Conservation (phyloP, 2,113 vertebrate species). For the Dryoscopus gambensis region DNA sequence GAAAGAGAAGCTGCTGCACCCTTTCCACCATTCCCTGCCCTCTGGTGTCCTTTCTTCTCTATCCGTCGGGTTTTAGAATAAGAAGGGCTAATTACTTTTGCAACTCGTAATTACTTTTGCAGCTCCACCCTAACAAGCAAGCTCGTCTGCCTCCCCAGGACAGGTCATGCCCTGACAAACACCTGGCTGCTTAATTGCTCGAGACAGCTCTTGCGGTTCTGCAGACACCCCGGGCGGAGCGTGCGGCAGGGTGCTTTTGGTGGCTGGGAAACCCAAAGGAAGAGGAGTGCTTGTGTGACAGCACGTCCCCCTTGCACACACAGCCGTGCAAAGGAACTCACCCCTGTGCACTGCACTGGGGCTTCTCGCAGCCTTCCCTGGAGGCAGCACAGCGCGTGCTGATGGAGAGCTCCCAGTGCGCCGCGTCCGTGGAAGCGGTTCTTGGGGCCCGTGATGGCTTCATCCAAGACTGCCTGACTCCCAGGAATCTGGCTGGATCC, state of each 20-base stretch:
- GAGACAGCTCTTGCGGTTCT: not conserved
- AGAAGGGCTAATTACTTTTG: not conserved
- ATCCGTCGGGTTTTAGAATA: not conserved
- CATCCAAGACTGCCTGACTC: not conserved
- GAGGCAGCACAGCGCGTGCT: rapidly evolving
- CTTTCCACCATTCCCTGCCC: not conserved
- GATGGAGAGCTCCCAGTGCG: not conserved
- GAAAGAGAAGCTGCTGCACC: not conserved
- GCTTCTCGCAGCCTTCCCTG: not conserved
- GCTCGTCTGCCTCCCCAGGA: not conserved
- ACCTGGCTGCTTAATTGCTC: not conserved
- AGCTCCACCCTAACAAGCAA: slow-evolving; percentile 2
- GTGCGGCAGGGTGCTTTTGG: rapidly evolving
- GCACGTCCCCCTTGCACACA: not conserved
- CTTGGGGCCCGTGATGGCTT: not conserved
- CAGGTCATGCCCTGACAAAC: not conserved
- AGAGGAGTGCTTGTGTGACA: not conserved
- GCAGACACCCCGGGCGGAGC: not conserved
- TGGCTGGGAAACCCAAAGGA: not conserved
- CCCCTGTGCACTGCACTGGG: rapidly evolving
- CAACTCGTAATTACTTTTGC: not conserved
- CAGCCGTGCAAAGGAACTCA: rapidly evolving
- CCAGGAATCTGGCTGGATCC: not conserved
- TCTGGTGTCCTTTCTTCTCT: not conserved
- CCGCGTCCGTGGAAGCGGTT: not conserved